These are phyloP conservation scores for Sitobion miscanthi DNA, from an alignment of 1,140 invertebrate genomes.

Conservation along the genomic window DNA sequence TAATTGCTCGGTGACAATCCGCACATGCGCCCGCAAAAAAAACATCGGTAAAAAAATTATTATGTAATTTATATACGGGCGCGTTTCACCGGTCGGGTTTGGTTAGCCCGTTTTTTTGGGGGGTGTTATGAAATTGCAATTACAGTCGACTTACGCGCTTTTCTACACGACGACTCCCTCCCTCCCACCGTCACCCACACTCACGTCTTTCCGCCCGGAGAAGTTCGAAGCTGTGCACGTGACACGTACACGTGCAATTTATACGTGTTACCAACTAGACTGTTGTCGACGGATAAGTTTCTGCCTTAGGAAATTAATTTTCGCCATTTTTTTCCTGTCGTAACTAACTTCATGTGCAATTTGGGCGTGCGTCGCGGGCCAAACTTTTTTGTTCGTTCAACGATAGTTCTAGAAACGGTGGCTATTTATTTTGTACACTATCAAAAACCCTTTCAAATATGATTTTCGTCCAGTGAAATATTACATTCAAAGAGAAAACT, in stretches of 20 bases:
- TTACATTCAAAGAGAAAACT: slow-evolving; percentile 23
- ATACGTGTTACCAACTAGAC: slow-evolving; percentile 46
- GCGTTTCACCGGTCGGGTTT: not conserved
- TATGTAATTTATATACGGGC: not conserved
- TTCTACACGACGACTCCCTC: not conserved
- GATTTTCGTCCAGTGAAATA: not conserved
- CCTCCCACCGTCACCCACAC: not conserved
- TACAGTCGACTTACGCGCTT: slow-evolving; percentile 44
- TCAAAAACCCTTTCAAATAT: slow-evolving; percentile 35
- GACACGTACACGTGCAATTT: slow-evolving; percentile 55
- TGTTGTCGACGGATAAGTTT: slow-evolving; percentile 50
- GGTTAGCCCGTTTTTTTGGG: slow-evolving; percentile 8
- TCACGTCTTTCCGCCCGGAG: not conserved
- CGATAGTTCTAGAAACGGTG: slow-evolving; percentile 4
- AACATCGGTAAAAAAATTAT: not conserved
- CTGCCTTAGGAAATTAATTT: slow-evolving; percentile 48
- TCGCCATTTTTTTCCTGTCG: slow-evolving; percentile 38
- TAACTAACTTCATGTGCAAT: slow-evolving; percentile 40
- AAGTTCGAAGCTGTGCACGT: slow-evolving; percentile 51
- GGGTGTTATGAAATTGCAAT: slow-evolving; percentile 47
- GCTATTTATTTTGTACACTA: slow-evolving; percentile 10
- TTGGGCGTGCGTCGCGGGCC: not conserved
- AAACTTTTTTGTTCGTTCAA: slow-evolving; percentile 44
- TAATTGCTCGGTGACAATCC: not conserved
- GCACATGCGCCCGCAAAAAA: not conserved